A percentile compares a stretch with the other conserved stretches of the same genome.
Evolutionary conservation across 2,888 invertebrate species (phyloP).

Genomic region (Nudaria mundana): DNA sequence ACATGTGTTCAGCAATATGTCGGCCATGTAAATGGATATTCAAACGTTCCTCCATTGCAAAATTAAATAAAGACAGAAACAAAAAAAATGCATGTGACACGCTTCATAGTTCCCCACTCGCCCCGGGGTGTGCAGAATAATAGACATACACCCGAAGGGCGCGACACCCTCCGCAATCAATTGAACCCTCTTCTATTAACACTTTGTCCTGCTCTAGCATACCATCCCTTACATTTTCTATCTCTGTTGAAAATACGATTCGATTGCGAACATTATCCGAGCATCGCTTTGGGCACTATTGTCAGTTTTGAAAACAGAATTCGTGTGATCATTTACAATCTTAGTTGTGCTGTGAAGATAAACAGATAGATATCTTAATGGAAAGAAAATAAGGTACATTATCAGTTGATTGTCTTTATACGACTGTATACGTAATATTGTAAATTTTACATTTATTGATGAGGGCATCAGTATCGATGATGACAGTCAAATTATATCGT

Average conservation of each 20-base stretch:
- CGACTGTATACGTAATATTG: conserved; percentile 23
- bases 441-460: conserved; percentile 55
- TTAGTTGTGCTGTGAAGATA: conserved; percentile 14
- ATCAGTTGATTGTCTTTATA: conserved; percentile 6
- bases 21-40: conserved; percentile 73
- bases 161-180: conserved; percentile 74
- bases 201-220: conserved; percentile 44
- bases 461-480: conserved; percentile 57
- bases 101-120: conserved; percentile 67
- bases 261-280: conserved; percentile 48
- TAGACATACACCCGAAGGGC: conserved; percentile 61
- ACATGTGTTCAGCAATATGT: conserved; percentile 47
- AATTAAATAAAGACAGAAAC: conserved; percentile 77
- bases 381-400: conserved; percentile 20
- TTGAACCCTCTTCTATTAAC: conserved; percentile 66
- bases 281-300: conserved; percentile 55
- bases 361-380: conserved; percentile 5
- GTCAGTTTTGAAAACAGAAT: conserved; percentile 62
- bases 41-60: conserved; percentile 75
- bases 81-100: conserved; percentile 60
- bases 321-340: conserved; percentile 42
- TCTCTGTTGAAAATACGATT: conserved; percentile 59
- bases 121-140: conserved; percentile 54
- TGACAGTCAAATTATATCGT: conserved; percentile 63
- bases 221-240: conserved; percentile 7